Percentiles rank a stretch among this genome's conserved stretches.
Conservation (phyloP, 2,888 invertebrate species). For the Melipona beecheii region DNA sequence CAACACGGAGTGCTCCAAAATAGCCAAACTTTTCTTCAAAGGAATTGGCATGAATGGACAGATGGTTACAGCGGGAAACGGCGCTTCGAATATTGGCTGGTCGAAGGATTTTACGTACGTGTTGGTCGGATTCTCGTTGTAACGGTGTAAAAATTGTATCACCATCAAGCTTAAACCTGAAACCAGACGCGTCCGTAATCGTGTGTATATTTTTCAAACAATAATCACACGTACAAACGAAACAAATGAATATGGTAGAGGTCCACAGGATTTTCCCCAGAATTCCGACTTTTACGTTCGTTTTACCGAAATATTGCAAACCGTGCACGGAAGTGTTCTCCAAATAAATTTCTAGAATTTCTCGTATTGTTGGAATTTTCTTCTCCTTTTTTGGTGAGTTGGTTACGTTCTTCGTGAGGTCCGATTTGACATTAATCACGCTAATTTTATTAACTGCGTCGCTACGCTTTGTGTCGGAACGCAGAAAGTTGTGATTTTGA, state of each 20-base stretch:
- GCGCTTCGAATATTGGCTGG: conserved; percentile 75
- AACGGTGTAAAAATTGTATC: conserved; percentile 79
- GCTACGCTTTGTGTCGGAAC: neutral
- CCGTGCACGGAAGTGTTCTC: conserved; percentile 63
- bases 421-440: neutral
- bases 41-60: conserved; percentile 77
- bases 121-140: conserved; percentile 80
- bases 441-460: neutral
- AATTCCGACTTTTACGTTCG: conserved; percentile 28
- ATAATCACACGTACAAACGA: conserved; percentile 49
- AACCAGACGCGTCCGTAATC: conserved; percentile 12
- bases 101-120: conserved; percentile 77
- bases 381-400: neutral
- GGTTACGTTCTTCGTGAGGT: neutral
- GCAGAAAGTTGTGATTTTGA: neutral
- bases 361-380: neutral
- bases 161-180: conserved; percentile 80
- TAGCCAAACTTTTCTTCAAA: conserved; percentile 65
- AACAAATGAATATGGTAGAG: conserved; percentile 47
- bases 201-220: too few relatives aligned
- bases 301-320: conserved; percentile 60
- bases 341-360: conserved; percentile 52
- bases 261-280: conserved; percentile 62
- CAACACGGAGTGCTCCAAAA: conserved; percentile 55
- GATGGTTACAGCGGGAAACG: conserved; percentile 83